A percentile compares a stretch with the other conserved stretches of the same genome.
These are phyloP conservation scores for Atta colombica DNA, from an alignment of 1,140 invertebrate species.

Conservation along the genomic window DNA sequence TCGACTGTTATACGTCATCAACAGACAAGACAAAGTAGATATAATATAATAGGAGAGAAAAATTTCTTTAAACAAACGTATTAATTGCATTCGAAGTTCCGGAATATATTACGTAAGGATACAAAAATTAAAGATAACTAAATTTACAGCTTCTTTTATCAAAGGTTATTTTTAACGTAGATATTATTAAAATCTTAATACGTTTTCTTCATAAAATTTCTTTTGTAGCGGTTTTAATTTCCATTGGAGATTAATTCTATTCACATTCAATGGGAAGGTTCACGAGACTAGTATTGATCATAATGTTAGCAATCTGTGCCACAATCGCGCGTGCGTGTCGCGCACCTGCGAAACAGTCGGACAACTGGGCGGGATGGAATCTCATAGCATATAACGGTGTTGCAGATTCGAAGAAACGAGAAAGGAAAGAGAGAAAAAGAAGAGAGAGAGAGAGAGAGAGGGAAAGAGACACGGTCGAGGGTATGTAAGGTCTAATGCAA, in stretches of 20 bases:
- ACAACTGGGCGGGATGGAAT: slow-evolving; percentile 78
- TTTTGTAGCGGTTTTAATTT: neutral
- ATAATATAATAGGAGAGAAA: no score
- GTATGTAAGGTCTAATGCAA: slow-evolving; percentile 11
- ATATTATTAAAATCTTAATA: neutral
- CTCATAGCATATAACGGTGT: slow-evolving; percentile 77
- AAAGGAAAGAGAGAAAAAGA: slow-evolving; percentile 7
- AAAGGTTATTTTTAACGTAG: neutral
- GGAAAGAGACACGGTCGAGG: neutral
- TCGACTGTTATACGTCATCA: no score
- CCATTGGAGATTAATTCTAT: neutral
- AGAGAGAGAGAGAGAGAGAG: neutral
- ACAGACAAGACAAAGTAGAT: no score
- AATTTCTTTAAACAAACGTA: no score
- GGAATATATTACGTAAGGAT: neutral
- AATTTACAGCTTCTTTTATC: neutral
- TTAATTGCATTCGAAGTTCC: neutral
- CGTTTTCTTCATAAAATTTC: neutral
- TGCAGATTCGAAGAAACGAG: slow-evolving; percentile 51
- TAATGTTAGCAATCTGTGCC: slow-evolving; percentile 17
- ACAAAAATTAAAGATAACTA: neutral
- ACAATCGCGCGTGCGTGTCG: slow-evolving; percentile 15
- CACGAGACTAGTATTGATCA: slow-evolving; percentile 2
- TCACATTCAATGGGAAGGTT: neutral
- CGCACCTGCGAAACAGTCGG: slow-evolving; percentile 61